phyloP scores from a whole-genome alignment of 2,797 vertebrate genomes.

The Sylvia borin region DNA sequence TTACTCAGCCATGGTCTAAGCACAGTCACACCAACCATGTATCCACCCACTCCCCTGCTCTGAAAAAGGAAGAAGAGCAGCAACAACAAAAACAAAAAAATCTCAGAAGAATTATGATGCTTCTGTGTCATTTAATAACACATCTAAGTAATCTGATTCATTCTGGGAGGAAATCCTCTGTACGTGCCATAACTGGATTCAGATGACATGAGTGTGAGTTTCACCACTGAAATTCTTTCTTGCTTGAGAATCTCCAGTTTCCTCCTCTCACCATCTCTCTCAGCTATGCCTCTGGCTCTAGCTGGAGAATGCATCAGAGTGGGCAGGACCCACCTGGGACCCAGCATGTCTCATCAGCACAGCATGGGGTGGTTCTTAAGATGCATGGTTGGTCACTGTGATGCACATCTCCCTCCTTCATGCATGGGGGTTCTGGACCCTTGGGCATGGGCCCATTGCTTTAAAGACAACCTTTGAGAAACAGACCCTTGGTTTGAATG shows the following conservation, averaged over 20 bases:
- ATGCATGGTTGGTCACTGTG: accelerated
- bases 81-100: background rate
- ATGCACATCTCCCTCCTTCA: background rate
- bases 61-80: background rate
- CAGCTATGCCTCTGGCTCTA: background rate
- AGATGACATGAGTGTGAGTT: background rate
- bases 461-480: background rate
- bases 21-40: background rate
- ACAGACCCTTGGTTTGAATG: background rate
- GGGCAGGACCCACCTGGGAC: background rate
- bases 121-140: background rate
- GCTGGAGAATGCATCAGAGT: background rate
- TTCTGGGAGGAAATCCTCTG: background rate
- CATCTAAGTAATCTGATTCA: background rate
- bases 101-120: background rate
- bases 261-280: background rate
- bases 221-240: background rate
- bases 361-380: background rate
- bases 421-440: background rate
- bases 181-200: background rate
- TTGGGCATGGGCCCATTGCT: background rate
- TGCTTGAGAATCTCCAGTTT: background rate
- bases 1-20: background rate
- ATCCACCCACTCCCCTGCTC: background rate
- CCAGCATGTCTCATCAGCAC: background rate